phyloP scores from a whole-genome alignment of 2,888 invertebrate species.

The Apeira syringaria region DNA sequence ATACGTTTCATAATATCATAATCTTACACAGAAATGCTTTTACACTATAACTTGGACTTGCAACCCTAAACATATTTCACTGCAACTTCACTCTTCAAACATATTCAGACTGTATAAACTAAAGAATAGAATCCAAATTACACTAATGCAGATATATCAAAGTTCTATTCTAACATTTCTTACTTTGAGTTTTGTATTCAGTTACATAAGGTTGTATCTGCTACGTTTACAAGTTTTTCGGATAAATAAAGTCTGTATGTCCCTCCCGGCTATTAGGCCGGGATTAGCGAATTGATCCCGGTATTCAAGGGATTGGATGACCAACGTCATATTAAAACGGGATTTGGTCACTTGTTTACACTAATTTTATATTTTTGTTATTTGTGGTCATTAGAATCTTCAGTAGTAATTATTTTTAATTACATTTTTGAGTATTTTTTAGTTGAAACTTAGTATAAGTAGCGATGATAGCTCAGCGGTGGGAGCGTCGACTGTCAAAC shows the following conservation, averaged over 20 bases:
- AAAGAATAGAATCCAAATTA: neutral
- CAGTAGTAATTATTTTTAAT: too few species aligned
- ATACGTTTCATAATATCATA: slow-evolving; percentile 72
- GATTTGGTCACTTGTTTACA: slow-evolving; percentile 72
- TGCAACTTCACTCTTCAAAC: slow-evolving; percentile 7
- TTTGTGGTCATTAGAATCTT: too few species aligned
- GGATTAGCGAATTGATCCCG: slow-evolving; percentile 75
- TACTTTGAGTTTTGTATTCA: slow-evolving; percentile 12
- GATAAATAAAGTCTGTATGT: slow-evolving; percentile 42
- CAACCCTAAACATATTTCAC: slow-evolving; percentile 65
- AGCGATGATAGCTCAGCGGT: too few species aligned
- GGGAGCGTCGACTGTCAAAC: too few species aligned
- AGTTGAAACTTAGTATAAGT: too few species aligned
- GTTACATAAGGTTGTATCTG: slow-evolving; percentile 26
- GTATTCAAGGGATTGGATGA: slow-evolving; percentile 75
- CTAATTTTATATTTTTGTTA: slow-evolving; percentile 70
- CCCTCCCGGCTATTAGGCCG: slow-evolving; percentile 71
- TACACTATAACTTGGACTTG: slow-evolving; percentile 62
- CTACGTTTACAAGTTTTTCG: slow-evolving; percentile 11
- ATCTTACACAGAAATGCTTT: slow-evolving; percentile 82
- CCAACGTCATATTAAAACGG: slow-evolving; percentile 76
- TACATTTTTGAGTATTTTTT: too few species aligned
- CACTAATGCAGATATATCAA: neutral
- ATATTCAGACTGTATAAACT: slow-evolving; percentile 37
- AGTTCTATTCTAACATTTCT: neutral